These are phyloP conservation scores for Xenopus petersii DNA, from an alignment of 2,797 vertebrate species.

Conservation along the genomic window DNA sequence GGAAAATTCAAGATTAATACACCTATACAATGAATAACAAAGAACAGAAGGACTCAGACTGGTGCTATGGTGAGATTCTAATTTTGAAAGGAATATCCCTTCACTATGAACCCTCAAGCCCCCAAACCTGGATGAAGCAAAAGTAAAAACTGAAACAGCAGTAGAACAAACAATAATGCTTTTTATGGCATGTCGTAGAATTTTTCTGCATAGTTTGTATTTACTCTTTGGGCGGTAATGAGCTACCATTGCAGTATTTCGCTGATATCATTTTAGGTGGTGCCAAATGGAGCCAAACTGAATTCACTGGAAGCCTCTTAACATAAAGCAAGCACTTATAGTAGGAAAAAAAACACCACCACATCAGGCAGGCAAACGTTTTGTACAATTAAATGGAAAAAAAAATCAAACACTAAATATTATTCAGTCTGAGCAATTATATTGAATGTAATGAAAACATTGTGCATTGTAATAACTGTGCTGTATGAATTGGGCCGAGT, in stretches of 20 bases:
- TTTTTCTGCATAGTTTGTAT: constrained; percentile 46
- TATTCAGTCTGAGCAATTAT: constrained; percentile 49
- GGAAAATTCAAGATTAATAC: constrained; percentile 31
- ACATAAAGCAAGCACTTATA: constrained; percentile 24
- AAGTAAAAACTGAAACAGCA: constrained; percentile 3
- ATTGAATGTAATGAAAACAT: constrained; percentile 46
- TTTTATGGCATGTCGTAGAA: constrained; percentile 13
- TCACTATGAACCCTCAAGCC: constrained; percentile 3
- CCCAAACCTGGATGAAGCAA: constrained; percentile 44
- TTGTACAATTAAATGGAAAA: constrained; percentile 51
- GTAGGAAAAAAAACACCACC: constrained; percentile 47
- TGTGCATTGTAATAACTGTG: constrained; percentile 50
- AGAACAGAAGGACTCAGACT: constrained; percentile 47
- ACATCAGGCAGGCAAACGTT: constrained; percentile 58
- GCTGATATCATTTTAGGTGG: constrained; percentile 15
- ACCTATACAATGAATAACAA: constrained; percentile 43
- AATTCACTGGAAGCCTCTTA: constrained; percentile 11
- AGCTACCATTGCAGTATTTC: constrained; percentile 32
- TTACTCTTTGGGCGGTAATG: constrained; percentile 34
- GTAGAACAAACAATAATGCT: constrained; percentile 13
- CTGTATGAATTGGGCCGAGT: constrained; percentile 55
- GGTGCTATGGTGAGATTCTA: not conserved
- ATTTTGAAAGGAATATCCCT: not conserved
- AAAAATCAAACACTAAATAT: constrained; percentile 55
- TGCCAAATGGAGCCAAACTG: constrained; percentile 4